Base-by-base conservation (phyloP, 2,888 invertebrate genomes). In the Blastobasis lacticolella region DNA sequence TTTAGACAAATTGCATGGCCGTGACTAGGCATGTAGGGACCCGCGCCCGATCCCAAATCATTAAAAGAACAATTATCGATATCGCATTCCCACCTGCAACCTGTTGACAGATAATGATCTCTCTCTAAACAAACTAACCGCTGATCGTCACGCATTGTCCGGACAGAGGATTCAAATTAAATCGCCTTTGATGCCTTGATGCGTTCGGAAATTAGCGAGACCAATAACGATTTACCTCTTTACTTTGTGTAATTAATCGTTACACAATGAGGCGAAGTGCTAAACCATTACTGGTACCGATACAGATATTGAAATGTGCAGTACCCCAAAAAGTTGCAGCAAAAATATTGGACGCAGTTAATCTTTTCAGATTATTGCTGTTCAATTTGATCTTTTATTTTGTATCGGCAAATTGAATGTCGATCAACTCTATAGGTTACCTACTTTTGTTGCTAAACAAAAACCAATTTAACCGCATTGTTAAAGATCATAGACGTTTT, bases 1-100 rank as follows among this genome's bases (percentile, higher is more conserved):
- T 83, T 84, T 84, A 86, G 85, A 87, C 85, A 88, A 88, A 88
- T 89, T 89, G 88, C 88, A 82, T 83, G 82, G 66, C 78, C 88
- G 71, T 89, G 88, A 89, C 88, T 88, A 81, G 79, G 88, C 88
- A 89, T 79, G 75, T 78, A 79, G 74, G 73, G 71, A 71, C 69
- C 71, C 70, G 70, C 68, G 70, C 66, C 67, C 80, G 81, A 80
- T 78, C 84, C 81, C 80, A 80, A 82, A 86, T 84, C 87, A 86
- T 88, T 86, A 88, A 80, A 84, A 85, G 83, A 83, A 87, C 86
- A 86, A 88, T 87, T 85, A 87, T 86, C 84, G 84, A 83, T 87
- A 88, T 86, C 84, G 78, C 73, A 78, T 84, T 67, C 76, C 81
- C 82, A 85, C 86, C 86, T 85, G 85, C 81, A 83, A 82, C 84